Evolutionary conservation across 1,140 invertebrate genomes (phyloP).

Genomic region (Bombus superbus): DNA sequence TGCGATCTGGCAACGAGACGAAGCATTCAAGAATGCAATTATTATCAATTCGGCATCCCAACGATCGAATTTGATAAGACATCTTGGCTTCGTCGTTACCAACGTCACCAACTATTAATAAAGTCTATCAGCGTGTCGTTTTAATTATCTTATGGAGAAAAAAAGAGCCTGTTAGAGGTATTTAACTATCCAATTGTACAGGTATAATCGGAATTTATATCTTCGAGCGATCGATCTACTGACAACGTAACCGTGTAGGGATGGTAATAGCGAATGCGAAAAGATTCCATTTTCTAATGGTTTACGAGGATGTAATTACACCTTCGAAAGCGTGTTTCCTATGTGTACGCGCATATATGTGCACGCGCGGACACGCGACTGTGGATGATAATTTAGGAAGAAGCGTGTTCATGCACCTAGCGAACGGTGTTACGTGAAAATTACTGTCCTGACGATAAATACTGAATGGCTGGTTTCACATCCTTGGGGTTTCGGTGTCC

Average conservation of each 20-base stretch:
- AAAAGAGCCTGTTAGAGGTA: neutral
- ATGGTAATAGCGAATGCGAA: neutral
- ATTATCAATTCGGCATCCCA: neutral
- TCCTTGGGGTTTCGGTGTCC: neutral
- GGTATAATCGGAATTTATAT: neutral
- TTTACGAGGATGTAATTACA: slow-evolving; percentile 23
- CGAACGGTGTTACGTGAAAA: slow-evolving; percentile 39
- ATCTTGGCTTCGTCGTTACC: neutral
- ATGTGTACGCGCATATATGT: too few species aligned
- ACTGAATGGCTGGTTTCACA: slow-evolving; percentile 34
- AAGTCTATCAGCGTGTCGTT: neutral
- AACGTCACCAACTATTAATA: neutral
- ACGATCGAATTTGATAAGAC: neutral
- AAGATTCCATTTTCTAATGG: slow-evolving; percentile 28
- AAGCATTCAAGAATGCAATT: neutral
- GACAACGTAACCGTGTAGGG: neutral
- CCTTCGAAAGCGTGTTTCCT: slow-evolving; percentile 11
- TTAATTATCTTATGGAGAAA: neutral
- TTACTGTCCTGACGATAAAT: slow-evolving; percentile 30
- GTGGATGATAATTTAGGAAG: slow-evolving; percentile 14
- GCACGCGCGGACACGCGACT: neutral
- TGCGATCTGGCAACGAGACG: neutral
- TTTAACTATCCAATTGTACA: neutral
- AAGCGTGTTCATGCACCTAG: neutral
- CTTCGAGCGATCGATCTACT: neutral